A percentile compares a stretch with the other conserved stretches of the same genome.
Evolutionary conservation across 2,113 vertebrate species (phyloP).

Genomic region (Leuciscus idus): DNA sequence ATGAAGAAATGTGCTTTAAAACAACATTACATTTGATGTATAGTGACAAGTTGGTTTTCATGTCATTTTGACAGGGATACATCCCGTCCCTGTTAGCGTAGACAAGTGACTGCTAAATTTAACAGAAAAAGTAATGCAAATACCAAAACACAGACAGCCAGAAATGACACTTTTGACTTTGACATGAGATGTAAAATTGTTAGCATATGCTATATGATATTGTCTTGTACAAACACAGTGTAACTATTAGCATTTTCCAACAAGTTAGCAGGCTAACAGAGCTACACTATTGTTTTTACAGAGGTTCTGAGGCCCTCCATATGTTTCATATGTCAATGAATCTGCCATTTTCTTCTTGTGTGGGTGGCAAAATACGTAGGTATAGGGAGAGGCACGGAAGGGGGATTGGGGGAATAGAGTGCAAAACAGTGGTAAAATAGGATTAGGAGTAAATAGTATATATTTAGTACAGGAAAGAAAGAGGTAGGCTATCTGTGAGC

Average conservation of each 20-base stretch:
- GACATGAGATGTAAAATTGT: neutral
- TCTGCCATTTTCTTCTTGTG: neutral
- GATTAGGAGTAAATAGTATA: neutral
- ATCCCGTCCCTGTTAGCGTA: constrained; percentile 16
- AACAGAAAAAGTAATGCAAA: constrained; percentile 1
- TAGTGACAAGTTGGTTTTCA: constrained; percentile 28
- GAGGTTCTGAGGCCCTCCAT: neutral
- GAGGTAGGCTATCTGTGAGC: constrained; percentile 44
- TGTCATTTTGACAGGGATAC: constrained; percentile 32
- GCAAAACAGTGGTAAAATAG: neutral
- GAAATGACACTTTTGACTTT: constrained; percentile 4
- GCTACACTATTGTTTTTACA: neutral
- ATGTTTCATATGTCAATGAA: neutral
- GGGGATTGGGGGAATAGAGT: neutral
- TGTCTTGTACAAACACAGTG: neutral
- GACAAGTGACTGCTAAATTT: neutral
- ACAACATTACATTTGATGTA: constrained; percentile 7
- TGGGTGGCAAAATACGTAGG: neutral
- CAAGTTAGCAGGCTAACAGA: neutral
- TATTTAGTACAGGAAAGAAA: neutral
- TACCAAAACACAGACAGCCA: constrained; percentile 5
- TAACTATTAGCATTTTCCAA: constrained; percentile 7
- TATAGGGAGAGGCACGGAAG: neutral
- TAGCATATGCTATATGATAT: neutral
- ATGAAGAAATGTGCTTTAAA: constrained; percentile 26